Evolutionary conservation across 2,888 invertebrate genomes (phyloP), one percentile per base, ranked within the genome.

Genomic region (Phalera bucephala): DNA sequence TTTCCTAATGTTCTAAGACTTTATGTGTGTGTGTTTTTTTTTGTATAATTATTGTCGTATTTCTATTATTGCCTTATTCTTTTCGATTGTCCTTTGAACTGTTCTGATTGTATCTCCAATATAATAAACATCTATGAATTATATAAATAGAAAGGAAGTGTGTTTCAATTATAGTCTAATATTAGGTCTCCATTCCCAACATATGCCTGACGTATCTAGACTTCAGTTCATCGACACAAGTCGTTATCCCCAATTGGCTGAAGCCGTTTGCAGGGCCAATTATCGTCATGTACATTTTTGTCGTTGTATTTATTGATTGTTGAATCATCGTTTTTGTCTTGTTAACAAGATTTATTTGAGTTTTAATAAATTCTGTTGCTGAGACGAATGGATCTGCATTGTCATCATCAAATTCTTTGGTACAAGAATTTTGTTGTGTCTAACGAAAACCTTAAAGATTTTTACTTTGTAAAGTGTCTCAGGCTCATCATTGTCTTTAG

Each of bases 211-310:
- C 50, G 48, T 47, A 45, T 54, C 38, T 44, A 40, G 47, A 52
- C 35, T 53, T 40, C 57, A 63, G 83, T 80, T 82, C 82, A 72
- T 77, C 75, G 80, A 75, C 81, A 62, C 68, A 54, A 61, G 67
- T 71, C 66, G 72, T 78, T 78, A 72, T 72, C 51, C 63, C 64
- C 77, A 79, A 83, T 80, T 81, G 80, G 52, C 55, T 52, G 61
- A 62, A 66, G 64, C 55, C 58, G 70, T 77, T 79, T 71, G 72
- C 71, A 52, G 55, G 50, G 58, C 62, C 82, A 81, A 83, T 84
- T 81, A 84, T 77, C 72, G 61, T 62, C 59, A 76, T 66, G 64
- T 64, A 45, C 47, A 59, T 61, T 42, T 49, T 49, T 64, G 67
- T 69, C 72, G 63, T 64, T 53, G 56, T 62, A 55, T 65, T 73